Percentiles rank a stretch among this genome's conserved stretches.
Evolutionary conservation across 2,113 vertebrate species (phyloP).

Genomic region (Parus major): DNA sequence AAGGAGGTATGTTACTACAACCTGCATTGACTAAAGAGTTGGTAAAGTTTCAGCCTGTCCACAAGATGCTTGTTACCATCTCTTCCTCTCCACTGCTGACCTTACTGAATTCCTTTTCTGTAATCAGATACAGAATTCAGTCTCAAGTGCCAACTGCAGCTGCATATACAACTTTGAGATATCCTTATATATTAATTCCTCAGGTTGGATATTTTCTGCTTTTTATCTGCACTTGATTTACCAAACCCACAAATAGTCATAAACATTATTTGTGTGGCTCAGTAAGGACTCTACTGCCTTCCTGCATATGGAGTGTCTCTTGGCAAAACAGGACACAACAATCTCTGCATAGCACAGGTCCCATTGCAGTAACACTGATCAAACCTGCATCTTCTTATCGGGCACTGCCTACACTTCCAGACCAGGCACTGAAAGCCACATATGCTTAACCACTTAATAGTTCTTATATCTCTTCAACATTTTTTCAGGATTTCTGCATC

Average conservation of each 20-base stretch:
- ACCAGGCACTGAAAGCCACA: background rate
- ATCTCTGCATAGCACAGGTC: background rate
- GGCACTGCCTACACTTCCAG: background rate
- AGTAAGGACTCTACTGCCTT: background rate
- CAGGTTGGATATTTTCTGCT: background rate
- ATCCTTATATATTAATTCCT: background rate
- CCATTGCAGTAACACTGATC: background rate
- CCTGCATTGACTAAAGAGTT: background rate
- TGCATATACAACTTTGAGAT: background rate
- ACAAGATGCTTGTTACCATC: background rate
- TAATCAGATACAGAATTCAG: background rate
- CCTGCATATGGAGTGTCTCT: accelerated
- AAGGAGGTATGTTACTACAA: background rate
- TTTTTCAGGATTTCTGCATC: background rate
- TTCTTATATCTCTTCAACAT: background rate
- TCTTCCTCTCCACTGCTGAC: background rate
- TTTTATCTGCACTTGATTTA: background rate
- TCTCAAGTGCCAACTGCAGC: background rate
- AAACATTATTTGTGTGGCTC: background rate
- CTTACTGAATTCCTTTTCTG: background rate
- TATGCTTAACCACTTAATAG: background rate
- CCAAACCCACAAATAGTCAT: background rate
- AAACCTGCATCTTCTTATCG: background rate
- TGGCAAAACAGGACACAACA: background rate
- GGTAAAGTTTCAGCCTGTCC: background rate